A percentile compares a stretch with the other conserved stretches of the same genome.
These are phyloP conservation scores for Gymnosoma rotundatum DNA, from an alignment of 2,888 invertebrate species.

Conservation along the genomic window DNA sequence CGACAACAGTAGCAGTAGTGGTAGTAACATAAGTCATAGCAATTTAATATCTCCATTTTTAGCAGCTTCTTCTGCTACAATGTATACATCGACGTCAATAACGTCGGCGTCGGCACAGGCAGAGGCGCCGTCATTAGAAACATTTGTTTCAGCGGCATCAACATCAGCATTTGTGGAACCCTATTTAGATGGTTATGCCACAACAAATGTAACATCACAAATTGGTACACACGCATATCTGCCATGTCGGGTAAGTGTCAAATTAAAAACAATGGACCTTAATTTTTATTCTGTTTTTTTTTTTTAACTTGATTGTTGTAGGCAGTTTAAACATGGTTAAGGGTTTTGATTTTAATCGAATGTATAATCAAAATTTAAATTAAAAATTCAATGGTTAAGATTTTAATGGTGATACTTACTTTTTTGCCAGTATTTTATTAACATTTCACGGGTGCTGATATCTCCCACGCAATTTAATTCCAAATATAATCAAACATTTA, in stretches of 20 bases:
- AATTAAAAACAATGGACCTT: not conserved
- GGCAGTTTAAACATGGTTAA: no score
- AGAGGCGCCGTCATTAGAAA: constrained; percentile 73
- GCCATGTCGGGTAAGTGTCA: constrained; percentile 89
- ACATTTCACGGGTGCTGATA: no score
- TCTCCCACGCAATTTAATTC: no score
- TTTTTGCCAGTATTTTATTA: no score
- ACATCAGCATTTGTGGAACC: constrained; percentile 84
- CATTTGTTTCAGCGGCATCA: constrained; percentile 75
- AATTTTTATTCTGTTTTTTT: constrained; percentile 2
- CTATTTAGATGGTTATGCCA: constrained; percentile 91
- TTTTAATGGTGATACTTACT: no score
- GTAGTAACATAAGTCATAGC: constrained; percentile 51
- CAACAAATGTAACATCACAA: constrained; percentile 95
- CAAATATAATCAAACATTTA: no score
- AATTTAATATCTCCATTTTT: constrained; percentile 51
- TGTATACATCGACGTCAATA: constrained; percentile 71
- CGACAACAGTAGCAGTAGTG: constrained; percentile 31
- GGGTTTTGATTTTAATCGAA: no score
- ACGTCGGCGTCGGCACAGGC: constrained; percentile 69
- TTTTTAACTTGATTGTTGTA: no score
- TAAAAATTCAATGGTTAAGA: no score
- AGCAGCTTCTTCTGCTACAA: constrained; percentile 57
- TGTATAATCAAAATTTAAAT: no score
- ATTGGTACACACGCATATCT: constrained; percentile 95